Evolutionary conservation across 2,113 vertebrate species (phyloP).

Genomic region (Herpetotheres cachinnans): DNA sequence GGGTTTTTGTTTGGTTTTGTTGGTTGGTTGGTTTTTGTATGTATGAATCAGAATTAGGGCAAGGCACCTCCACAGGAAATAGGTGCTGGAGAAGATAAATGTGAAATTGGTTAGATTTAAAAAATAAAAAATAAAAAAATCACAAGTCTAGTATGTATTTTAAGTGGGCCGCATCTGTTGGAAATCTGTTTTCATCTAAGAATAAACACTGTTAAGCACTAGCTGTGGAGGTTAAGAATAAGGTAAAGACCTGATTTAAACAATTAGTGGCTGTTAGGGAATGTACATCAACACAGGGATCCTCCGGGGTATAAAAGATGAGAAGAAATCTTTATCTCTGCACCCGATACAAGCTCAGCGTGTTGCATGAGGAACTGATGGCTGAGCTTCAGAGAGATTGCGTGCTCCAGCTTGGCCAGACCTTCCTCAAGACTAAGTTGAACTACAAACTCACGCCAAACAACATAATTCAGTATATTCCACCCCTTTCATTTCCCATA

Average conservation of each 20-base stretch:
- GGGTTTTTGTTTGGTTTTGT: too few species aligned
- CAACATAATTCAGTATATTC: too few species aligned
- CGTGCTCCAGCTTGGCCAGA: background rate
- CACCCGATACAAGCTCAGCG: background rate
- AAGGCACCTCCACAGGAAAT: background rate
- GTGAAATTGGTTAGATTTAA: background rate
- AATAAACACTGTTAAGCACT: background rate
- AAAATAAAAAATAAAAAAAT: background rate
- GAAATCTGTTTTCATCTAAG: background rate
- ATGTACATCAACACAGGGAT: too few species aligned
- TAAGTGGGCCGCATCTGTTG: background rate
- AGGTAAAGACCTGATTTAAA: background rate
- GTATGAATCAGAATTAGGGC: background rate
- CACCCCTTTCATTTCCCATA: background rate
- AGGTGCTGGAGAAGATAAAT: background rate
- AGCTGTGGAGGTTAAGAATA: background rate
- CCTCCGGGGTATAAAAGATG: background rate
- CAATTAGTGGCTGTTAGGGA: too few species aligned
- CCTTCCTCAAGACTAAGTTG: background rate
- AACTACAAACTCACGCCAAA: background rate
- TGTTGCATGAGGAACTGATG: background rate
- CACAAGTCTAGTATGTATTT: background rate
- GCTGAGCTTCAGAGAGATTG: background rate
- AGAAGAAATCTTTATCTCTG: background rate
- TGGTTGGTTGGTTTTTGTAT: background rate